Conservation (phyloP, 2,113 vertebrate species). For the Pygoscelis adeliae region DNA sequence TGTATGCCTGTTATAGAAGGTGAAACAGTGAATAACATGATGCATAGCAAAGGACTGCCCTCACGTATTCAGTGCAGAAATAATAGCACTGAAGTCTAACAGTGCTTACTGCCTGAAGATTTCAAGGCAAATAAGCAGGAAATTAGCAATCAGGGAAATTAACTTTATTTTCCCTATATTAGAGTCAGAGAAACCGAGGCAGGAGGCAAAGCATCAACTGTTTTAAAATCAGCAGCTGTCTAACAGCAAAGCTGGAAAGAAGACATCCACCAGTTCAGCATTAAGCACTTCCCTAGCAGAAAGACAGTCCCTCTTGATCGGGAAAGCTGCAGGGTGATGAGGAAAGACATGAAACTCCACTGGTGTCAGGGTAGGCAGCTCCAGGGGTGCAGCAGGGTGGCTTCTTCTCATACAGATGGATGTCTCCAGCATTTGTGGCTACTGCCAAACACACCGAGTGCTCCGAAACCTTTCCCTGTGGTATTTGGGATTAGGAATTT, state of each 20-base stretch:
- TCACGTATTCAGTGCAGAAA: not conserved
- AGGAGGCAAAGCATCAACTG: not conserved
- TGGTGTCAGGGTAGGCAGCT: fast-evolving
- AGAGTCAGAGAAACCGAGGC: slow-evolving; percentile 17
- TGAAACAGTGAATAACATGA: not conserved
- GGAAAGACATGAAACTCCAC: not conserved
- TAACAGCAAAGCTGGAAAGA: not conserved
- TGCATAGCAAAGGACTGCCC: not conserved
- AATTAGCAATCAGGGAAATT: not conserved
- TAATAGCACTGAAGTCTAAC: not conserved
- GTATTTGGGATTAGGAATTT: not conserved
- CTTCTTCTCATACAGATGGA: not conserved
- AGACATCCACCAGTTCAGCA: not conserved
- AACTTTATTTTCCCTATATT: not conserved
- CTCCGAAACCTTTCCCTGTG: not conserved
- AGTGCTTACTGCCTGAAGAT: not conserved
- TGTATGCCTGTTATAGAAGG: not conserved
- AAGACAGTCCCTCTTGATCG: fast-evolving
- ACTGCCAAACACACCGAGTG: not conserved
- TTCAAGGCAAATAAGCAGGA: not conserved
- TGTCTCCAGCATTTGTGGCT: not conserved
- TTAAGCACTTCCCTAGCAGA: not conserved
- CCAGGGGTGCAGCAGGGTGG: not conserved
- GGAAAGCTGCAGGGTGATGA: not conserved
- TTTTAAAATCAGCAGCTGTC: not conserved